Base-by-base conservation (phyloP, 2,797 vertebrate genomes). In the Gadopsis marmoratus region DNA sequence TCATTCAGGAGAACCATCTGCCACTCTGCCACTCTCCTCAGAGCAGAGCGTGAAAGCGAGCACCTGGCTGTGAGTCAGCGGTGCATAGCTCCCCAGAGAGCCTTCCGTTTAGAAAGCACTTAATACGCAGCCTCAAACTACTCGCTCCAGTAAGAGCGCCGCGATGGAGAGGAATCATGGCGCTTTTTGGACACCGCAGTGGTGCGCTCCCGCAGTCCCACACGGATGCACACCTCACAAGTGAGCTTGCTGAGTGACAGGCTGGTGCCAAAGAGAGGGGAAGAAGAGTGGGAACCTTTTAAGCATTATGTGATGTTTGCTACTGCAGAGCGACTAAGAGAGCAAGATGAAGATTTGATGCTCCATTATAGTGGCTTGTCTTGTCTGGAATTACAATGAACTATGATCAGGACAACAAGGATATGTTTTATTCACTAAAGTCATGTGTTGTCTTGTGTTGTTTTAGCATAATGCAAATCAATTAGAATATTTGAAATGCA, bases 61-160 rank as follows among this genome's bases (percentile, higher is more conserved):
- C 91, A 92, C 91, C 92, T 94, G 92, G 93, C 92, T 88, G 86
- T 89, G 90, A 93, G 88, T 94, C 92, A 93, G 92, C 84, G 63
- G 79, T 87, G 88, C 88, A 85, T 76, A 65, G 82, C 88, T 89
- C 93, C 90, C 90, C 61, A 31, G 89, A 89, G 91, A 90, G 90
- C 82, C 71, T 91, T 91, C 88, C 81, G 82, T 88, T 92, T 91
- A 90, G 87, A 91, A 90, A 90, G 89, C 93, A 92, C 91, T 94
- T 93, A 92, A 93, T 93, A 88, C 83, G 74, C 81, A 67, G 79
- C 87, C 83, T 79, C 85, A 60, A 80, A 81, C 85, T 81, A 45
- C 51, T 65, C 61, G 76, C 90, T 90, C 86, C 90, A 71, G 76
- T 88, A 86, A 79, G 81, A 90, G 84, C 87, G 39, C 76, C 10